Base-by-base conservation (phyloP, 2,797 vertebrate genomes). In the Carduelis carduelis region DNA sequence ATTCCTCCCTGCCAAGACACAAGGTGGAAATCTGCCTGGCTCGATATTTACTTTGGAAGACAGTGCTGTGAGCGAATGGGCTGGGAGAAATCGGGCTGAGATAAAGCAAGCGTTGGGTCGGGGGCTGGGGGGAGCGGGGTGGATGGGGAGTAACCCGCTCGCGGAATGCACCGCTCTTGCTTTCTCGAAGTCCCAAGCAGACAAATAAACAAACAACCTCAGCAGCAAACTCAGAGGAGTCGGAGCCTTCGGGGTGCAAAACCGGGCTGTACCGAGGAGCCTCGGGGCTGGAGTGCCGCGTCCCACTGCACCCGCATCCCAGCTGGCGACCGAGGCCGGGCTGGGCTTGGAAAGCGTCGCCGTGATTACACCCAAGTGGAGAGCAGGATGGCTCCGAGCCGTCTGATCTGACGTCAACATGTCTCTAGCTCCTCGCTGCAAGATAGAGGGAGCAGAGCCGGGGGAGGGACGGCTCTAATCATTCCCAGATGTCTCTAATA, bases 401-500 rank as follows among this genome's bases (percentile, higher is more conserved):
- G 98, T 98, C 98, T 98, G 98, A 98, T 98, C 97, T 98, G 98
- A 98, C 98, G 98, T 98, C 98, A 99, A 94, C 97, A 80, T 93
- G 98, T 98, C 98, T 98, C 96, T 91, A 90, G 97, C 97, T 97
- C 97, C 96, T 97, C 87, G 81, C 96, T 77, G 98, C 96, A 75
- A 98, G 98, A 98, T 98, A 97, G 94, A 97, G 96, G 87, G 68
- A 95, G 96, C 87, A 94, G 93, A 87, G 95, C 95, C 95, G 95
- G 97, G 97, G 98, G 98, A 98, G 98, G 98, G 97, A 97, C 94
- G 90, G 95, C 97, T 89, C 96, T 98, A 98, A 99, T 98, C 98
- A 97, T 96, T 99, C 97, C 98, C 98, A 99, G 98, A 99, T 99
- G 98, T 97, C 97, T 97, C 96, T 97, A 98, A 98, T 98, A 98